Evolutionary conservation across 23 tunicate species (phyloP), one percentile per base, ranked within the genome.

Genomic region (Halocynthia aurantium): DNA sequence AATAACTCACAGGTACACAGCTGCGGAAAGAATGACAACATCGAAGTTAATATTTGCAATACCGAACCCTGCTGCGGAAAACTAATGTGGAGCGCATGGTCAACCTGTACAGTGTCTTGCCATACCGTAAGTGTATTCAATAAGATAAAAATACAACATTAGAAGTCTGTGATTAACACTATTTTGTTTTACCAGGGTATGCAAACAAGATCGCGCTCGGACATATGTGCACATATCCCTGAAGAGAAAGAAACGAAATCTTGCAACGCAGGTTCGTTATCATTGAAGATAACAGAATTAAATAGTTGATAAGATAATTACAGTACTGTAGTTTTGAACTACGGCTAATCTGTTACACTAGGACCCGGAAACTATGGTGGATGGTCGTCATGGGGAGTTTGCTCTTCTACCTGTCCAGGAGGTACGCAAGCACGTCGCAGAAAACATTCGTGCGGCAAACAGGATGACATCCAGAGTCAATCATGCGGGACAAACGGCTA

Each of bases 361-460:
- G 96, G 96, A 53, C 55, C 81, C 50, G 98, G 98, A 52, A 87
- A 80, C 69, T 93, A 79, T 71, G 88, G 88, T 7, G 83, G 81
- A 8, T 96, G 99, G 99, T 80, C 96, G 6, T 78, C 81, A 13
- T 96, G 96, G 96, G 80, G 84, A 11, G 93, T 71, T 20, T 96
- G 99, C 83, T 88, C 98, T 15, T 44, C 61, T 31, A 82, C 93
- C 8, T 96, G 99, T 53, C 70, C 68, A 5, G 96, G 89, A 21
- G 99, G 99, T 18, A 57, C 40, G 18, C 88, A 79, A 75, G 52
- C 83, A 12, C 78, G 96, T 62, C 68, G 70, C 17, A 68, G 99
- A 75, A 67, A 60, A 17, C 94, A 96, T 64, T 83, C 93, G 7
- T 96, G 99, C 69, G 72, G 80, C 15, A 54, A 51, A 50, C 65